Percentiles rank a stretch among this genome's conserved stretches.
Evolutionary conservation across 2,888 invertebrate species (phyloP).

Genomic region (Pyrrhosoma nymphula): DNA sequence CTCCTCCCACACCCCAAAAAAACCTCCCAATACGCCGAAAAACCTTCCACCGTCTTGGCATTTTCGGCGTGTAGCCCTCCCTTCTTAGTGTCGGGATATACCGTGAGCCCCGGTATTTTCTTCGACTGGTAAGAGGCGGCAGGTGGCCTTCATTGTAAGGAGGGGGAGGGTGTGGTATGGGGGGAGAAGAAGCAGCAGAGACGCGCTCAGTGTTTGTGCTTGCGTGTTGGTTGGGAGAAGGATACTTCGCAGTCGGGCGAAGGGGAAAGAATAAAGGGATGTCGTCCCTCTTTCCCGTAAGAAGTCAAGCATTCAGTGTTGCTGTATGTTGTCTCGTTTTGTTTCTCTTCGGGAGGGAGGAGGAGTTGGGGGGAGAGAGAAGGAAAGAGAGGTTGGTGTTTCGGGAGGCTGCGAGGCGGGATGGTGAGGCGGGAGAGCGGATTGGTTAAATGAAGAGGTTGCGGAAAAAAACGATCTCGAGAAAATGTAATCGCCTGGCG

Average conservation of each 20-base stretch:
- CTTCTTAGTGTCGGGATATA: conserved; percentile 50
- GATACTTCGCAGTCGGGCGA: neutral
- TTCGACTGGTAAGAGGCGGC: neutral
- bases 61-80: neutral
- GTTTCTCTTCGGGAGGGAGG: neutral
- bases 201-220: neutral
- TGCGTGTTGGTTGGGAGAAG: neutral
- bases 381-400: neutral
- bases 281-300: neutral
- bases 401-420: neutral
- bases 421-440: neutral
- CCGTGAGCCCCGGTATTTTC: neutral
- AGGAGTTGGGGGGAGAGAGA: neutral
- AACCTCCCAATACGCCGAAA: neutral
- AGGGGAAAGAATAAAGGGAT: neutral
- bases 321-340: neutral
- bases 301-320: neutral
- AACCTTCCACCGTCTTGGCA: neutral
- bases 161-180: neutral
- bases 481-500: neutral
- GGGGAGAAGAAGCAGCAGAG: neutral
- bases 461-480: neutral
- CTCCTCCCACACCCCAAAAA: neutral
- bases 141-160: conserved; percentile 14
- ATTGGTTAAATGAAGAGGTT: neutral